Evolutionary conservation across 2,888 invertebrate species (phyloP).

Genomic region (Geotrupes spiniger): DNA sequence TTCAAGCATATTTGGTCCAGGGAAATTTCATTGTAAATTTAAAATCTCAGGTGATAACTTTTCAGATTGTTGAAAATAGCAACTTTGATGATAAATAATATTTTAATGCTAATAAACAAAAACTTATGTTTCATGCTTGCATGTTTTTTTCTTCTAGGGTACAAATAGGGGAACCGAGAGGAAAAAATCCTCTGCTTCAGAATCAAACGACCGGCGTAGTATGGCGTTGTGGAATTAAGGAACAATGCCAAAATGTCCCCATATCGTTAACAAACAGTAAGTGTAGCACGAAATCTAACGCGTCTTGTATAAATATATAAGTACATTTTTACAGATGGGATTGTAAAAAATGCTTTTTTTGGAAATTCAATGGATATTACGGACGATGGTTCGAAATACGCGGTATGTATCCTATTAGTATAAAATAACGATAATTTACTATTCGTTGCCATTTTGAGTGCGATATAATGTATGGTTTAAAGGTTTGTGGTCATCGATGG

Average conservation of each 20-base stretch:
- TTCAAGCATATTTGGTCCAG: no score
- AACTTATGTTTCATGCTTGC: no score
- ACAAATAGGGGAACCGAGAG: constrained; percentile 44
- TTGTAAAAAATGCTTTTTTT: constrained; percentile 38
- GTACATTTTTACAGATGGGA: constrained; percentile 14
- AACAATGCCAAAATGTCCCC: constrained; percentile 35
- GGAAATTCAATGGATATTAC: constrained; percentile 47
- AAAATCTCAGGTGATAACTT: no score
- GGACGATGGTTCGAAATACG: constrained; percentile 34
- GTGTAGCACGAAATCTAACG: no score
- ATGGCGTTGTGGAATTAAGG: constrained; percentile 37
- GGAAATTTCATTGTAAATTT: no score
- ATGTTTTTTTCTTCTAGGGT: constrained; percentile 31
- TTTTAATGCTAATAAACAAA: no score
- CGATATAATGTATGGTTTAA: constrained; percentile 8
- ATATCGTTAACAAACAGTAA: constrained; percentile 26
- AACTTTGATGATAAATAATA: no score
- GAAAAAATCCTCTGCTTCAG: constrained; percentile 25
- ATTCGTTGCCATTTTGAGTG: background rate
- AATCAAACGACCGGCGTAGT: constrained; percentile 41
- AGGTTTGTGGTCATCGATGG: constrained; percentile 51
- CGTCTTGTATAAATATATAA: no score
- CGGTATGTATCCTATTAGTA: constrained; percentile 36
- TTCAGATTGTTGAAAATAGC: no score
- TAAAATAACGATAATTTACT: no score